phyloP scores from a whole-genome alignment of 2,797 vertebrate genomes.

The Luscinia megarhynchos region DNA sequence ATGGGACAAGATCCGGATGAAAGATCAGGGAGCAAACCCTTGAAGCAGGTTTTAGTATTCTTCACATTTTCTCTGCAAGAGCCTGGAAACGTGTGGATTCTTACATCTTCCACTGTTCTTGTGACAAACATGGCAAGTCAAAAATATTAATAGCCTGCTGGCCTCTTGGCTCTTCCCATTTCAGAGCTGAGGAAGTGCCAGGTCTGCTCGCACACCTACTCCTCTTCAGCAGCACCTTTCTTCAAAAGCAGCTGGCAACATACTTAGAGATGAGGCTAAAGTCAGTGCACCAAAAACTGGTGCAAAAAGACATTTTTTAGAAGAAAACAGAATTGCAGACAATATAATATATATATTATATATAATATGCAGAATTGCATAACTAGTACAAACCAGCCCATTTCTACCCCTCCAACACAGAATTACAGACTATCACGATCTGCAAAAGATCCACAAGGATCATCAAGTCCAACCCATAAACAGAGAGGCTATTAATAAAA shows the following conservation, averaged over 20 bases:
- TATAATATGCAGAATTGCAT: too few relatives aligned
- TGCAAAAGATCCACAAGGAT: neutral
- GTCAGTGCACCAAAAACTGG: neutral
- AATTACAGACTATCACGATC: neutral
- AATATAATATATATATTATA: too few relatives aligned
- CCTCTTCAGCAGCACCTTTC: conserved; percentile 11
- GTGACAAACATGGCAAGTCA: conserved; percentile 19
- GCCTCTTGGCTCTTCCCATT: neutral
- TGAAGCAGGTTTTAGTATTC: conserved; percentile 6
- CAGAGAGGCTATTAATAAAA: neutral
- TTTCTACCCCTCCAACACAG: neutral
- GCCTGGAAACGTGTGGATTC: conserved; percentile 13
- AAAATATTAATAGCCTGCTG: conserved; percentile 24
- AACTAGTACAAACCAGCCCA: neutral
- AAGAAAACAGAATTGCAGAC: neutral
- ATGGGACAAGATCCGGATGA: neutral
- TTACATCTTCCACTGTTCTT: conserved; percentile 17
- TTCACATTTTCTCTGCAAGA: conserved; percentile 32
- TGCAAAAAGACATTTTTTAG: neutral
- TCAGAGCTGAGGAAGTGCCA: neutral
- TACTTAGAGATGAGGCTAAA: neutral
- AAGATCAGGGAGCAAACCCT: conserved; percentile 14
- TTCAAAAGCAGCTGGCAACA: neutral
- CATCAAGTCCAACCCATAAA: neutral
- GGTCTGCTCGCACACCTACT: neutral